Conservation (phyloP, 2,888 invertebrate species). For the Noctua comes region DNA sequence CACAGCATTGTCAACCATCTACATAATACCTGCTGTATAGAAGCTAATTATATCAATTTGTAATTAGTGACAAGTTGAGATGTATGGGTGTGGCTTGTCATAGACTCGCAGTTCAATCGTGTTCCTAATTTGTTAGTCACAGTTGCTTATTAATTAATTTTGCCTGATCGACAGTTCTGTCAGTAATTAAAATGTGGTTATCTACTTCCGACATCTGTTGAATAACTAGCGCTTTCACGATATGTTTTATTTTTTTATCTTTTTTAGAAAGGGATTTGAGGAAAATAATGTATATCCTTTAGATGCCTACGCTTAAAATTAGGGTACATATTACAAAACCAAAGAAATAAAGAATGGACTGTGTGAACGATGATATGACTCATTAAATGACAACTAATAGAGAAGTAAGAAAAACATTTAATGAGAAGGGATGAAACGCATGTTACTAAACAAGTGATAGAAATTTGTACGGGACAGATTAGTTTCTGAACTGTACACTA, state of each 20-base stretch:
- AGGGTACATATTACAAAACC: neutral
- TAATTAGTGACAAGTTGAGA: constrained; percentile 59
- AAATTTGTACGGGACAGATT: too few relatives aligned
- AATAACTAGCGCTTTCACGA: constrained; percentile 33
- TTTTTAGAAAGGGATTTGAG: neutral
- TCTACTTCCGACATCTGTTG: constrained; percentile 38
- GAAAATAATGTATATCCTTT: neutral
- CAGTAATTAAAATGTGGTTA: constrained; percentile 37
- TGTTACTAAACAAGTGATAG: too few relatives aligned
- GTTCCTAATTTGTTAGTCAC: constrained; percentile 37
- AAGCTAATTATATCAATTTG: constrained; percentile 60
- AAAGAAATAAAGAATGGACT: neutral
- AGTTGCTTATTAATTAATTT: constrained; percentile 48
- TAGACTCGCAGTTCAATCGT: constrained; percentile 7
- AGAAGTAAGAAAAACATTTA: too few relatives aligned
- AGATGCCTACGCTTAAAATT: neutral
- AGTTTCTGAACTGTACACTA: too few relatives aligned
- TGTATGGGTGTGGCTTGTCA: constrained; percentile 39
- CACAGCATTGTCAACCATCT: constrained; percentile 44
- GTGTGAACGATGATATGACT: too few relatives aligned
- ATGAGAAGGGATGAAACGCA: too few relatives aligned
- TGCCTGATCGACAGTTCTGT: constrained; percentile 41
- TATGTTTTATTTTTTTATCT: neutral
- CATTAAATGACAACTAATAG: too few relatives aligned
- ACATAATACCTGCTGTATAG: constrained; percentile 15